Evolutionary conservation across 2,888 invertebrate species (phyloP).

Genomic region (Atethmia centrago): DNA sequence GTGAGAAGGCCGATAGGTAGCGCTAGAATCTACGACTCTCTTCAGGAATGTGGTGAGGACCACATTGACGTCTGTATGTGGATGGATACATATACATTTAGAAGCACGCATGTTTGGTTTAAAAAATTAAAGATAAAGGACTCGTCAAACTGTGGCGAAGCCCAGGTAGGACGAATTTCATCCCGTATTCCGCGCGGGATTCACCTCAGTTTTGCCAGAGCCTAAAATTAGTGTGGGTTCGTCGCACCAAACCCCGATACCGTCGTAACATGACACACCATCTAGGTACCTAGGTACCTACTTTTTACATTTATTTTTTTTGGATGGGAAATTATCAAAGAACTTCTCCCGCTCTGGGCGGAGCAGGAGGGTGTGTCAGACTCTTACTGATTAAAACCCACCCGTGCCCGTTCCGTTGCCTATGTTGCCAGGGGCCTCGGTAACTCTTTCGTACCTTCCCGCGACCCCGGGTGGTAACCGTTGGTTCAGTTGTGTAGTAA

Average conservation of each 20-base stretch:
- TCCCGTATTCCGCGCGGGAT: too few relatives aligned
- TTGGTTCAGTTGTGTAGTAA: not conserved
- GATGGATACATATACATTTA: not conserved
- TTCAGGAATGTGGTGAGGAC: conserved; percentile 30
- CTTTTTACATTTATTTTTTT: not conserved
- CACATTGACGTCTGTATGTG: not conserved
- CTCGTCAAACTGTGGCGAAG: too few relatives aligned
- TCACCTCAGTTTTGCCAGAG: not conserved
- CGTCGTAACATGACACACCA: not conserved
- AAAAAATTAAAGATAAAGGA: not conserved
- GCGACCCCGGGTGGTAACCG: not conserved
- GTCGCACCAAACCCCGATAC: not conserved
- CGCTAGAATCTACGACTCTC: conserved; percentile 17
- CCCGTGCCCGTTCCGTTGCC: too few relatives aligned
- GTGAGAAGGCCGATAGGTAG: conserved; percentile 33
- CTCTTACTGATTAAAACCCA: too few relatives aligned
- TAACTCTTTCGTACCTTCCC: too few relatives aligned
- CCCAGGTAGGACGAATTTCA: not conserved
- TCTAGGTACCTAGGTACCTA: not conserved
- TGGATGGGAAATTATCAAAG: too few relatives aligned
- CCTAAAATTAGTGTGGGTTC: not conserved
- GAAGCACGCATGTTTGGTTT: not conserved
- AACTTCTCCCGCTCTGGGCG: too few relatives aligned
- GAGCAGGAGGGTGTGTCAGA: too few relatives aligned
- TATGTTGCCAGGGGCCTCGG: too few relatives aligned